These are phyloP conservation scores for Ranitomeya variabilis DNA, from an alignment of 2,113 vertebrate species.

Conservation along the genomic window DNA sequence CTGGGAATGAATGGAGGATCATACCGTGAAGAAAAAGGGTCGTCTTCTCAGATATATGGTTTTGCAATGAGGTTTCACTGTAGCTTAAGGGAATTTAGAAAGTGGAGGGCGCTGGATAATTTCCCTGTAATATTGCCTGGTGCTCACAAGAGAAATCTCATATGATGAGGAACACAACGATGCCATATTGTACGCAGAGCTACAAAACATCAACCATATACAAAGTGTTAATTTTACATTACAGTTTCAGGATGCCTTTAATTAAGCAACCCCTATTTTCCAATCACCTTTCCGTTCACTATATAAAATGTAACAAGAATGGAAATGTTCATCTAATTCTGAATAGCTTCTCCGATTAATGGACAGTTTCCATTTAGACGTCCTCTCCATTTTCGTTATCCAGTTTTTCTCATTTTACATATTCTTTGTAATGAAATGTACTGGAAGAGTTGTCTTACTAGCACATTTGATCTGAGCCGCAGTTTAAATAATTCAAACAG, in stretches of 20 bases:
- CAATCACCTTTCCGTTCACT: background rate
- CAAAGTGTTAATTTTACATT: too few relatives aligned
- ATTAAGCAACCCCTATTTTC: background rate
- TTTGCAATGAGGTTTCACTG: too few relatives aligned
- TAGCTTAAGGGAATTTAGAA: too few relatives aligned
- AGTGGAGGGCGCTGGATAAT: too few relatives aligned
- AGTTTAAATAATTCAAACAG: constrained; percentile 45
- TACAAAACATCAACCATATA: too few relatives aligned
- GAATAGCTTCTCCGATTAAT: background rate
- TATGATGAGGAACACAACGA: background rate
- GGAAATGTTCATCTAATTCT: background rate
- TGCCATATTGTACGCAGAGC: background rate
- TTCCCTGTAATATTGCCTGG: too few relatives aligned
- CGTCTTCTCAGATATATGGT: too few relatives aligned
- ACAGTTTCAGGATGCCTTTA: background rate
- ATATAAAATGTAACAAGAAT: background rate
- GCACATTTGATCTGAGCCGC: constrained; percentile 31
- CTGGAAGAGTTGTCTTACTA: constrained; percentile 29
- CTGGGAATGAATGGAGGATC: too few relatives aligned
- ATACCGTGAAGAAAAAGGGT: too few relatives aligned
- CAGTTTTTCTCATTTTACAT: constrained; percentile 28
- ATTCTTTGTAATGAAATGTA: constrained; percentile 43
- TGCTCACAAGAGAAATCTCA: background rate
- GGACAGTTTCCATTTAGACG: constrained; percentile 16
- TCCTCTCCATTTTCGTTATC: constrained; percentile 9